phyloP scores from a whole-genome alignment of 2,888 invertebrate genomes.

The Aplocera efformata region DNA sequence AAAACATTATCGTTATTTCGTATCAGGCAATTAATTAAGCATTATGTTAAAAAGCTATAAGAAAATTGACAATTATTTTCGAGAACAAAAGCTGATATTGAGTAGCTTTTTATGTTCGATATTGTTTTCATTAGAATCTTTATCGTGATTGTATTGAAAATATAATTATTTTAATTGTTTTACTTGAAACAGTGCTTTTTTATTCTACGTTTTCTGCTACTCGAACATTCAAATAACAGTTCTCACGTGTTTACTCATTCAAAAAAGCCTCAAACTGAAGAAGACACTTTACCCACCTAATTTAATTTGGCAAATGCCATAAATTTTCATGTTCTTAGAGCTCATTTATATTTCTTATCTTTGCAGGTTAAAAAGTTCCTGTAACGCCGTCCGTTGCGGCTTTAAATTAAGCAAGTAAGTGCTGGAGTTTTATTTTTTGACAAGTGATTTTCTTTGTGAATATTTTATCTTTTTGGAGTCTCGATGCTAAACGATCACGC shows the following conservation, averaged over 20 bases:
- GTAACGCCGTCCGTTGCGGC: conserved; percentile 63
- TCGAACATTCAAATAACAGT: not conserved
- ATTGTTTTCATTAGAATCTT: no score
- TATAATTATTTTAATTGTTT: no score
- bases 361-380: conserved; percentile 73
- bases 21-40: no score
- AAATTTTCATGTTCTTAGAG: conserved; percentile 36
- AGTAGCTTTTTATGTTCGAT: no score
- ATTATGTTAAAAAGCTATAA: no score
- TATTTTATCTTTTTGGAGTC: no score
- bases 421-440: conserved; percentile 15
- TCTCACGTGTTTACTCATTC: conserved; percentile 11
- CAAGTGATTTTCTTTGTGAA: conserved; percentile 4
- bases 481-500: not conserved
- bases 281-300: conserved; percentile 32
- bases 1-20: not conserved
- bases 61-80: no score
- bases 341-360: conserved; percentile 43
- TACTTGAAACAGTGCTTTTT: no score
- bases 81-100: no score
- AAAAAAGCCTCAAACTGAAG: conserved; percentile 13
- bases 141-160: no score
- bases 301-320: conserved; percentile 35
- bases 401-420: conserved; percentile 65
- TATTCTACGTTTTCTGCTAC: not conserved